Evolutionary conservation across 2,113 vertebrate species (phyloP), one percentile per base, ranked within the genome.

Genomic region (Tachysurus fulvidraco): DNA sequence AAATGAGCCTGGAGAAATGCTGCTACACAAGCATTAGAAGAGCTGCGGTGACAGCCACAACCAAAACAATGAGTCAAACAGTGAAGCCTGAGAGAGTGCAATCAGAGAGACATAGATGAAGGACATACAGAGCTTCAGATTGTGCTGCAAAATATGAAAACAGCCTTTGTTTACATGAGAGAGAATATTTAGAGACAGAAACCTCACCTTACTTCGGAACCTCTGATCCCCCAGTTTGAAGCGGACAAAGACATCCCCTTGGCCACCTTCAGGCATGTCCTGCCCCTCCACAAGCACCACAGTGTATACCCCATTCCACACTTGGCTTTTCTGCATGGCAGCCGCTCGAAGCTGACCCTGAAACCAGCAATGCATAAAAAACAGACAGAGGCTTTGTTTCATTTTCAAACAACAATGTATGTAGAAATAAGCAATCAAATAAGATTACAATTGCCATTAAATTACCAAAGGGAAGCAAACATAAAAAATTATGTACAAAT

Each of bases 201-300:
- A 54, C 54, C 89, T 84, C 85, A 99, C 98, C 96, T 97, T 99
- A 93, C 98, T 99, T 85, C 95, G 98, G 91, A 97, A 98, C 90
- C 96, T 97, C 93, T 99, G 97, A 81, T 98, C 96, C 69, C 97
- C 96, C 30, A 99, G 92, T 91, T 96, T 96, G 89, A 98, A 96
- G 91, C 96, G 95, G 64, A 98, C 97, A 57, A 97, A 99, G 88
- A 96, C 88, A 87, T 98, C 97, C 4, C 96, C 94, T 54, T 95
- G 90, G 54, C 94, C 93, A 1, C 94, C 91, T 87, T 95, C 94
- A 0, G 96, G 95, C 86, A 99, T 93, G 83, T 97, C 95, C 91
- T 94, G 97, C 7, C 97, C 98, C 91, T 98, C 97, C 90, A 99
- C 86, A 88, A 99, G 92, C 0, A 96, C 96, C 90, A 99, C 95